Evolutionary conservation across 2,797 vertebrate genomes (phyloP).

Genomic region (Sorex maritimensis): DNA sequence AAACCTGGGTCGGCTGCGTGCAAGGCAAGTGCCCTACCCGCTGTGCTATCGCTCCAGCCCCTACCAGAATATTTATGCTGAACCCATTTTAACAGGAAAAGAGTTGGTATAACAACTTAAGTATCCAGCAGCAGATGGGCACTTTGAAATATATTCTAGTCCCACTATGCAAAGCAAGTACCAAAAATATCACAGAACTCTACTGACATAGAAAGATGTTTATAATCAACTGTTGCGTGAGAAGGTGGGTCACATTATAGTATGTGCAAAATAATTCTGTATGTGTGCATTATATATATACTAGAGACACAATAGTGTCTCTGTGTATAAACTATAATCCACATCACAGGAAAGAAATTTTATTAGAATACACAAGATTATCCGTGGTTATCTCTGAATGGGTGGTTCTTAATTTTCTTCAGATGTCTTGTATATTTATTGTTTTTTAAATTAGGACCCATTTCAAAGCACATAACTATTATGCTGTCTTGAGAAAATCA

Average conservation of each 20-base stretch:
- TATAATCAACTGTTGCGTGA: conserved; percentile 1
- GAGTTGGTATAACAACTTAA: not conserved
- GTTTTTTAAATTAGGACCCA: not conserved
- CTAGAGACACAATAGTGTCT: not conserved
- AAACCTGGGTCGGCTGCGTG: too few species aligned
- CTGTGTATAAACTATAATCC: not conserved
- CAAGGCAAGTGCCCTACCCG: too few species aligned
- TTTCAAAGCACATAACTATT: not conserved
- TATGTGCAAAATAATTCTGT: not conserved
- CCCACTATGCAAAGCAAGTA: not conserved
- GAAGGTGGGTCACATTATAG: conserved; percentile 5
- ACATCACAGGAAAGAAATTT: not conserved
- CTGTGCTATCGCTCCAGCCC: too few species aligned
- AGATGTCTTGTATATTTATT: not conserved
- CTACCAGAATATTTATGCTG: not conserved
- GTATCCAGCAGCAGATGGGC: not conserved
- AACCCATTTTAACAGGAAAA: not conserved
- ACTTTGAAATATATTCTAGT: conserved; percentile 1
- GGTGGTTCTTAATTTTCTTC: conserved; percentile 15
- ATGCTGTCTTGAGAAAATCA: not conserved
- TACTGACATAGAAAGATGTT: not conserved
- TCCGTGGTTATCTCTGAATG: not conserved
- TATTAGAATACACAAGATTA: not conserved
- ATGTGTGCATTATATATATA: not conserved
- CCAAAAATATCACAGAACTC: not conserved